Conservation (phyloP, 2,888 invertebrate species). For the Drosophila trichaetosa region DNA sequence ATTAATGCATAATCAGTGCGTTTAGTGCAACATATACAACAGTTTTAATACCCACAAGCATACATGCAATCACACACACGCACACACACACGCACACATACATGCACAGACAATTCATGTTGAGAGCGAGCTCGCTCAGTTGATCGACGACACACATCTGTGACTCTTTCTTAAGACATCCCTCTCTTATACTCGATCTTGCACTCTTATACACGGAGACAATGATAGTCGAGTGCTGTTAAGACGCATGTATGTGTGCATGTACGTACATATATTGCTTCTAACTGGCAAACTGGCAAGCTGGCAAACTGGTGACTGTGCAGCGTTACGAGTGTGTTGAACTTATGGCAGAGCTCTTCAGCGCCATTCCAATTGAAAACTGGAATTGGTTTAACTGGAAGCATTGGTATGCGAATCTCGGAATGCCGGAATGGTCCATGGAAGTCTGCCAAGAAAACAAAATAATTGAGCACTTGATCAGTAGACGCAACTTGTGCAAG, state of each 20-base stretch:
- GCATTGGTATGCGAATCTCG: constrained; percentile 78
- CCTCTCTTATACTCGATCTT: constrained; percentile 42
- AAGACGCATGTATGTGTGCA: constrained; percentile 4
- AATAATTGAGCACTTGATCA: constrained; percentile 80
- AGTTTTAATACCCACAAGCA: background rate
- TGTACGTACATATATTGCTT: constrained; percentile 54
- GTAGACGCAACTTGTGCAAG: constrained; percentile 30
- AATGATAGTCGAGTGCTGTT: constrained; percentile 32
- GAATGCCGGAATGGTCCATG: constrained; percentile 81
- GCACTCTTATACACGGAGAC: constrained; percentile 25
- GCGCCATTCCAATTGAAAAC: constrained; percentile 75
- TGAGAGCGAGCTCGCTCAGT: constrained; percentile 10
- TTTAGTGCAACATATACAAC: constrained; percentile 2
- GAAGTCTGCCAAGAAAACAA: constrained; percentile 65
- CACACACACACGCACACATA: background rate
- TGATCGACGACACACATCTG: background rate
- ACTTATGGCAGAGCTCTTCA: constrained; percentile 63
- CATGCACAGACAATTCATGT: background rate
- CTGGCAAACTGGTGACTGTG: constrained; percentile 51
- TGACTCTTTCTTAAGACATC: constrained; percentile 6
- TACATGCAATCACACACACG: background rate
- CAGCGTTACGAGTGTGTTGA: constrained; percentile 74
- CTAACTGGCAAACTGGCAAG: constrained; percentile 64
- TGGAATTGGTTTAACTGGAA: constrained; percentile 83
- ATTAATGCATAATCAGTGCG: background rate